Base-by-base conservation (phyloP, 2,797 vertebrate genomes). In the Sebastolobus alascanus region DNA sequence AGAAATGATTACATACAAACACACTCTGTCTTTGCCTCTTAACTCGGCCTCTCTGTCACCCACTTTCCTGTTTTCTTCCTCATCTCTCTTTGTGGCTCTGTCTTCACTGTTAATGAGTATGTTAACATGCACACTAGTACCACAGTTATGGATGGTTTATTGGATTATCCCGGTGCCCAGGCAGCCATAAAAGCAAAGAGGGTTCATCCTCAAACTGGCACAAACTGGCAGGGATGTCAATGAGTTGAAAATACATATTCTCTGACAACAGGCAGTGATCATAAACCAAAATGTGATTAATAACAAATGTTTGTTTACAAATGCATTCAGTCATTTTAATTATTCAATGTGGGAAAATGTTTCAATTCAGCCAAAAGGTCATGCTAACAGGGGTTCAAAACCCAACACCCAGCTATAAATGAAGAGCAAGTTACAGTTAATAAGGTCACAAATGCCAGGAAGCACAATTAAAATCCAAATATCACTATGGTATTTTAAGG, bases 1-100 rank as follows among this genome's bases (percentile, higher is more conserved):
- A 63, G 46, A 60, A 80, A 72, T 65, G 46, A 87, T 84, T 35
- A 68, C 37, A 75, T 31, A 37, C 8, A 54, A 71, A 67, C 29
- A 46, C 46, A 60, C 52, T 68, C 11, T 25, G 20, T 61, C 22
- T 58, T 52, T 50, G 38, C 43, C 35, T 71, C 40, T 64, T 54
- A 61, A 61, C 54, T 50, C 67, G 22, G 55, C 38, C 29, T 75
- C 38, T 70, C 54, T 46, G 31, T 40, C 50, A 64, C 18, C 22
- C 46, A 20, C 52, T 66, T 71, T 10, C 59, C 38, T 54, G 20
- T 72, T 56, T 65, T 82, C 37, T 69, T 73, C 12, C 27, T 37
- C 22, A 46, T 67, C 61, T 64, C 56, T 75, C 18, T 50, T 64
- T 52, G n/a, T 68, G 22, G 20, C 31, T 69, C 65, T 38, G 33